Evolutionary conservation across 2,113 vertebrate genomes (phyloP).

Genomic region (Origma solitaria): DNA sequence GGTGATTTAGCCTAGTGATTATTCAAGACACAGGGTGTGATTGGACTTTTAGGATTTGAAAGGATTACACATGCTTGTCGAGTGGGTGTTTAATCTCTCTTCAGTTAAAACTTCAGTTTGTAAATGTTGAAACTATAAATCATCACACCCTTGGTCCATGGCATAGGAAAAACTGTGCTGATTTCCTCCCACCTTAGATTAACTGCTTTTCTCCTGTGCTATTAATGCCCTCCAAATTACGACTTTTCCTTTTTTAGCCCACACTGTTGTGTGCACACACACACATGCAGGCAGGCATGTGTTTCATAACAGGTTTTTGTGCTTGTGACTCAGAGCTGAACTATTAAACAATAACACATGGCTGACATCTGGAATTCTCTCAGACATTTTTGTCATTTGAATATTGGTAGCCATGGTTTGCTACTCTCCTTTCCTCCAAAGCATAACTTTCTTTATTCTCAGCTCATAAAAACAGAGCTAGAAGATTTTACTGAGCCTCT

Average conservation of each 20-base stretch:
- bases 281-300: background rate
- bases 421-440: background rate
- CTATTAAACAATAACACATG: constrained; percentile 40
- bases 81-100: constrained; percentile 4
- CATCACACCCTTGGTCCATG: background rate
- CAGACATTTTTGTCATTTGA: background rate
- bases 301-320: constrained; percentile 32
- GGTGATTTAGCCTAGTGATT: background rate
- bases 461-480: background rate
- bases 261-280: background rate
- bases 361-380: constrained; percentile 39
- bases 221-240: background rate
- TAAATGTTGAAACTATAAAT: background rate
- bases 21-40: background rate
- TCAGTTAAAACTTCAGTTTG: background rate
- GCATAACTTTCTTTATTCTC: background rate
- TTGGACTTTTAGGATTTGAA: background rate
- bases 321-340: constrained; percentile 33
- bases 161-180: background rate
- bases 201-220: background rate
- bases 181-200: background rate
- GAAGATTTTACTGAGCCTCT: background rate
- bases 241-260: background rate
- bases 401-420: background rate
- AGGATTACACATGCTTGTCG: background rate